Evolutionary conservation across 2,888 invertebrate genomes (phyloP).

Genomic region (Lamproptera curius): DNA sequence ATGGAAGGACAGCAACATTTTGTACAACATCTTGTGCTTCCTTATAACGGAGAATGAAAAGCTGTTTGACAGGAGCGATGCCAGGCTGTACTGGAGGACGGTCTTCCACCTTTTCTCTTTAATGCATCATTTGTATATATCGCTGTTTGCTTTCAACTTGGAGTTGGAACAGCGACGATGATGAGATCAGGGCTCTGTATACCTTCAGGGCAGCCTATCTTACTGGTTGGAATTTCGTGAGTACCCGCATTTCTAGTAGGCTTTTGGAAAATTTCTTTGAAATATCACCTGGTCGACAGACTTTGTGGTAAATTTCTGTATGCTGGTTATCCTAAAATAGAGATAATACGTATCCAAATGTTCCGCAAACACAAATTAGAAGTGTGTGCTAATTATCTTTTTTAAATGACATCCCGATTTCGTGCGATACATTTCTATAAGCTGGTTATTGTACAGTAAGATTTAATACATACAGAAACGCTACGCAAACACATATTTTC

Average conservation of each 20-base stretch:
- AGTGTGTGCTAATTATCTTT: too few relatives aligned
- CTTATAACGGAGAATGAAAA: slow-evolving; percentile 65
- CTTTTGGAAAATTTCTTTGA: too few relatives aligned
- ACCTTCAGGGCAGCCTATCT: slow-evolving; percentile 43
- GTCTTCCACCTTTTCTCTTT: slow-evolving; percentile 47
- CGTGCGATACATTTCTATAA: too few relatives aligned
- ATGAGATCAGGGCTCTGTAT: slow-evolving; percentile 42
- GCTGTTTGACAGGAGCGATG: slow-evolving; percentile 55
- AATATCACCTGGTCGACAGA: too few relatives aligned
- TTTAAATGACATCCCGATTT: too few relatives aligned
- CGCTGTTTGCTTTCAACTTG: slow-evolving; percentile 34
- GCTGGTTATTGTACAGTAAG: too few relatives aligned
- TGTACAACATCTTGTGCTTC: slow-evolving; percentile 60
- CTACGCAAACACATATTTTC: too few relatives aligned
- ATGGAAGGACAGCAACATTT: slow-evolving; percentile 55
- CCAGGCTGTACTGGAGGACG: slow-evolving; percentile 57
- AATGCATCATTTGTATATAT: slow-evolving; percentile 44
- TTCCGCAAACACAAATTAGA: too few relatives aligned
- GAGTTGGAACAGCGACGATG: slow-evolving; percentile 33
- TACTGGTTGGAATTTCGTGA: slow-evolving; percentile 68
- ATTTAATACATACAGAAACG: too few relatives aligned
- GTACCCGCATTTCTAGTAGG: slow-evolving; percentile 37
- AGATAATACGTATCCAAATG: too few relatives aligned
- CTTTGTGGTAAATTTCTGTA: too few relatives aligned
- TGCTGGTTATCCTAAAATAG: too few relatives aligned